These are phyloP conservation scores for Arctopsyche grandis DNA, from an alignment of 1,140 invertebrate species.

Conservation along the genomic window DNA sequence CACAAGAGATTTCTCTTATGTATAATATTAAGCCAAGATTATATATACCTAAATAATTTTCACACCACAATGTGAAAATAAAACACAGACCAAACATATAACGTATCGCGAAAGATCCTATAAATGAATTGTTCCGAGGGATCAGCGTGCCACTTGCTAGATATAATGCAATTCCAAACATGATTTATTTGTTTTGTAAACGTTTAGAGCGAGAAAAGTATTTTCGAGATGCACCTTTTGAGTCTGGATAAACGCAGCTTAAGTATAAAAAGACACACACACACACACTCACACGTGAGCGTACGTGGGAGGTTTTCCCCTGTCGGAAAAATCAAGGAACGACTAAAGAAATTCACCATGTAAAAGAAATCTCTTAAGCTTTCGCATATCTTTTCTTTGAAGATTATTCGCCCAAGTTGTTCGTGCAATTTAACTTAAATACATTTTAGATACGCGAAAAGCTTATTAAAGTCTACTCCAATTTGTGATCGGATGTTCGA, in stretches of 20 bases:
- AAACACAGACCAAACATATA: too few species aligned
- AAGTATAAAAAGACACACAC: too few species aligned
- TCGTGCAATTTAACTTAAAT: neutral
- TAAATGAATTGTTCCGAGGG: too few species aligned
- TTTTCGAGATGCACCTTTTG: neutral
- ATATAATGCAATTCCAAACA: neutral
- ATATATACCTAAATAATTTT: too few species aligned
- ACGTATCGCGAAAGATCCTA: too few species aligned
- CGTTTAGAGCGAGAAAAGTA: neutral
- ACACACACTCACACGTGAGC: too few species aligned
- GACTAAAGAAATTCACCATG: conserved; percentile 3
- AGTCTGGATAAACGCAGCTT: too few species aligned
- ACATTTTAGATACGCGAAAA: neutral
- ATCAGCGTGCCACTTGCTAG: neutral
- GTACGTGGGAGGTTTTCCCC: too few species aligned
- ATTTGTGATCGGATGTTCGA: neutral
- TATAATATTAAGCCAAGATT: too few species aligned
- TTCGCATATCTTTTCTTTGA: conserved; percentile 12
- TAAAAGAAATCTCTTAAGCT: conserved; percentile 7
- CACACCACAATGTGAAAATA: too few species aligned
- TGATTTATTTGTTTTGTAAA: neutral
- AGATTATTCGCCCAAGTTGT: neutral
- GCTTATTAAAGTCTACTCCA: neutral
- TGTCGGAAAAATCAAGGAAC: neutral
- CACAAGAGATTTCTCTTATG: too few species aligned